Conservation (phyloP, 2,113 vertebrate species). For the Gavia stellata region DNA sequence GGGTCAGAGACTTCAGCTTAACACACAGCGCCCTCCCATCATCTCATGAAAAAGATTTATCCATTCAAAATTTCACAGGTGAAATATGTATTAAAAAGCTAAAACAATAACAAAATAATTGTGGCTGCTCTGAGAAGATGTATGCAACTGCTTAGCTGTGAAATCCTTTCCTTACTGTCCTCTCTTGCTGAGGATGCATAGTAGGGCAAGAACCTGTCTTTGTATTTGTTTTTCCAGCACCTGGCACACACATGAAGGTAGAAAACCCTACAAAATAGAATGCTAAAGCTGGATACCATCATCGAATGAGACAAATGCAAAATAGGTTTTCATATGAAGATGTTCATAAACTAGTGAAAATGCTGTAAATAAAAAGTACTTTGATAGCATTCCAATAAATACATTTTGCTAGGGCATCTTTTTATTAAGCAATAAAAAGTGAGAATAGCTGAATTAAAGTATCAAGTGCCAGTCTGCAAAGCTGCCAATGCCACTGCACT, state of each 20-base stretch:
- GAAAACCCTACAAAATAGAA: neutral
- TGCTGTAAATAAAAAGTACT: neutral
- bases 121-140: neutral
- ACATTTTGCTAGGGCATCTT: neutral
- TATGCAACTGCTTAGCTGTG: neutral
- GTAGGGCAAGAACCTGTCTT: neutral
- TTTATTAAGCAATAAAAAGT: neutral
- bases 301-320: neutral
- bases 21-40: rapidly evolving
- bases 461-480: neutral
- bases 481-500: neutral
- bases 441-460: neutral
- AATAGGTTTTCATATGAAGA: neutral
- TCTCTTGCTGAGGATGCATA: neutral
- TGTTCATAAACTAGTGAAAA: neutral
- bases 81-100: neutral
- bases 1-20: neutral
- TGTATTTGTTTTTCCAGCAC: neutral
- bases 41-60: neutral
- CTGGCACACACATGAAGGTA: neutral
- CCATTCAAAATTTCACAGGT: neutral
- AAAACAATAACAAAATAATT: neutral
- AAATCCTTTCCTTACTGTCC: neutral
- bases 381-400: neutral
- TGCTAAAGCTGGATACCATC: neutral